A percentile compares a stretch with the other conserved stretches of the same genome.
Evolutionary conservation across 1,140 invertebrate genomes (phyloP).

Genomic region (honey bee (Apis mellifera)): Amel_HAv3.1 CM009934.2:2380501-2381000

Average conservation of each 20-base stretch:
- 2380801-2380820: constrained; percentile 49
- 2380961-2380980: neutral
- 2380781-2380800: constrained; percentile 1
- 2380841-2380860: constrained; percentile 36
- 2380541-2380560: constrained; percentile 33
- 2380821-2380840: constrained; percentile 16
- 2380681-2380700: constrained; percentile 79
- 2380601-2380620: constrained; percentile 12
- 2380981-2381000: neutral
- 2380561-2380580: constrained; percentile 8
- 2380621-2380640: constrained; percentile 52
- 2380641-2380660: constrained; percentile 63
- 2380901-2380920: neutral
- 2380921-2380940: constrained; percentile 18
- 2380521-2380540: constrained; percentile 35
- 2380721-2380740: constrained; percentile 42
- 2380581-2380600: constrained; percentile 31
- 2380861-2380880: constrained; percentile 35
- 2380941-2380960: neutral
- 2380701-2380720: constrained; percentile 16
- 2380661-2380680: constrained; percentile 72
- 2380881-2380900: constrained; percentile 18
- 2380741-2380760: constrained; percentile 11
- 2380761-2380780: neutral
- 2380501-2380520: neutral